Evolutionary conservation across 2,113 vertebrate species (phyloP).

Genomic region (Sapajus apella): DNA sequence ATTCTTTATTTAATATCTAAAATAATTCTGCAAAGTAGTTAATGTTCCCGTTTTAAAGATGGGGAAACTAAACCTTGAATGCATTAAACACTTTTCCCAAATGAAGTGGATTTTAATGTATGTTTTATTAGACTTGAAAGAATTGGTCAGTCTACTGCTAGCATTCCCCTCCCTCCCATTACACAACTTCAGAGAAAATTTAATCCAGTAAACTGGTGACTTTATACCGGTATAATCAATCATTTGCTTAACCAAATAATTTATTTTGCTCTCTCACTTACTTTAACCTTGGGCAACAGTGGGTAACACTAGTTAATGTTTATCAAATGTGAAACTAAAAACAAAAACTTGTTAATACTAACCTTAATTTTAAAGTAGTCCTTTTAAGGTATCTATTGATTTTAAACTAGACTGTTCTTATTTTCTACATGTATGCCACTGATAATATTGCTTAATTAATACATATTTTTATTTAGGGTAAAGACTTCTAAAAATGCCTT

Average conservation of each 20-base stretch:
- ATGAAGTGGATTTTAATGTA: not conserved
- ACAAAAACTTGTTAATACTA: not conserved
- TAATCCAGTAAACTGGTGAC: conserved; percentile 45
- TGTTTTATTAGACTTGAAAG: conserved; percentile 40
- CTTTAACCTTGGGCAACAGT: conserved; percentile 70
- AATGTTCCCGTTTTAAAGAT: not conserved
- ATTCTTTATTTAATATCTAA: not conserved
- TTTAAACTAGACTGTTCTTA: not conserved
- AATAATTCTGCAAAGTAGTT: not conserved
- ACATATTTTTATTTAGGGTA: not conserved
- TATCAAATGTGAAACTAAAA: conserved; percentile 56
- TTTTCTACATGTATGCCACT: not conserved
- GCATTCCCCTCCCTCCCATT: not conserved
- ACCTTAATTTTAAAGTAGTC: conserved; percentile 44
- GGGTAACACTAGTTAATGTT: conserved; percentile 64
- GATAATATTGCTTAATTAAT: conserved; percentile 28
- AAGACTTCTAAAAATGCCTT: not conserved
- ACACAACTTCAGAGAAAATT: conserved; percentile 51
- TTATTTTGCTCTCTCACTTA: conserved; percentile 76
- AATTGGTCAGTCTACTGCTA: not conserved
- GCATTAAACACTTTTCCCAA: not conserved
- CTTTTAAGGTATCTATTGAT: not conserved
- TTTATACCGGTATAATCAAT: conserved; percentile 66
- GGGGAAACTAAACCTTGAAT: not conserved
- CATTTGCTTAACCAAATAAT: conserved; percentile 76